Base-by-base conservation (phyloP, 2,888 invertebrate genomes). In the Oscheius sp. region DNA sequence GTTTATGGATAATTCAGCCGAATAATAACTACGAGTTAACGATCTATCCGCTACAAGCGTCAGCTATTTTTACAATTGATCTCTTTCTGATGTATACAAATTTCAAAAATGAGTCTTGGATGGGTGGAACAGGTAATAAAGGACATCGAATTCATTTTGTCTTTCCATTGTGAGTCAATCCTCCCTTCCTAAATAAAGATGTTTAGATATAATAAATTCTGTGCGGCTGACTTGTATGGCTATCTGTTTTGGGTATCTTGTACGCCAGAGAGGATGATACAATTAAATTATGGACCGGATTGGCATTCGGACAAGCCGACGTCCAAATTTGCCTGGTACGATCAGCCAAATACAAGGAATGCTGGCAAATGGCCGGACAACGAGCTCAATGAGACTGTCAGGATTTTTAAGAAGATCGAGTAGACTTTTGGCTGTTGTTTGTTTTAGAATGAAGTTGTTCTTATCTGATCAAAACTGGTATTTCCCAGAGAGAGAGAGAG, bases 11-110 rank as follows among this genome's bases (percentile, higher is more conserved):
- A 3, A 27, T 57, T 27, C 29, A 72, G 66, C 46, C 63, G 12
- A 69, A 67, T 29, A 71, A 74, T 25, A 69, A 69, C 15, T 70
- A 53, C 23, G 74, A 74, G 31, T 10, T 74, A 2, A 74, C 71
- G 1, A 65, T 74, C 23, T n/a, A 33, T 1, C 64, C 57, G 2
- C 69, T 34, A n/a, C 4, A 37, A 0, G 61, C 65, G 5, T 55
- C 29, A 8, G 37, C 33, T 0, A 52, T 46, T 10, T 50, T 20
- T 10, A 71, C 66, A 3, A 52, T 29, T 12, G 74, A 74, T 31
- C 27, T 74, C 10, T 74, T 74, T 42, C 15, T 71, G 5, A 67
- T 74, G 48, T 74, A 74, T 25, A 57, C 55, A 3, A 58, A 52
- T 6, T 64, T 37, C 3, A 5, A 29, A 10, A 42, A 8, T 8